Conservation (phyloP, 2,797 vertebrate genomes). For the Botia kubotai region DNA sequence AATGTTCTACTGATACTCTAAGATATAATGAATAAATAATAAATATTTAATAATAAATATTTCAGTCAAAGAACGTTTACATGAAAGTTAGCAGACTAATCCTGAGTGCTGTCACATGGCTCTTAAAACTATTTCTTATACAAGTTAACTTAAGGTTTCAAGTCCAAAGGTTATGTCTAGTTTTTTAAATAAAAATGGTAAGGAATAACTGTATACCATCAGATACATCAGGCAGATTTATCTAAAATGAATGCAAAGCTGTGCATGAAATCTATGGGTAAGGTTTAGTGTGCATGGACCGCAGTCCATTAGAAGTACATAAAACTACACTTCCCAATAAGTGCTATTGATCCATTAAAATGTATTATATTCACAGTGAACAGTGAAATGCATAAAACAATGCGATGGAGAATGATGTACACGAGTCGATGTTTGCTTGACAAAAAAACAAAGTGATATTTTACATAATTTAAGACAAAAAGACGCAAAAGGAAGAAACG, state of each 20-base stretch:
- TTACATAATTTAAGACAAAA: background rate
- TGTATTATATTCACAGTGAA: background rate
- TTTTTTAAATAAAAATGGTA: background rate
- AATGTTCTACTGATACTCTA: background rate
- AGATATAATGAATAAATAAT: background rate
- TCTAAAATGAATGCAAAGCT: too few relatives aligned
- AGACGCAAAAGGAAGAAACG: background rate
- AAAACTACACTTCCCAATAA: background rate
- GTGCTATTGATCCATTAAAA: conserved; percentile 2
- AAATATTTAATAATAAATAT: background rate
- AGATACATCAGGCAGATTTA: too few relatives aligned
- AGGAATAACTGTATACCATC: background rate
- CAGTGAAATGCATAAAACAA: background rate
- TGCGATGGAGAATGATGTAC: background rate
- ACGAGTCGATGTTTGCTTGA: background rate
- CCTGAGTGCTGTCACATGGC: conserved; percentile 66
- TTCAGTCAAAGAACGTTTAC: background rate
- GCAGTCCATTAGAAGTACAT: conserved; percentile 4
- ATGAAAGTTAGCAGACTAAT: conserved; percentile 20
- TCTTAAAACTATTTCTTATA: background rate
- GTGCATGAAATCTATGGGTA: background rate
- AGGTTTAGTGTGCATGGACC: background rate
- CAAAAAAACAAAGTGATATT: conserved; percentile 7
- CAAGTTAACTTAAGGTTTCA: too few relatives aligned
- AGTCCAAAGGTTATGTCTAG: too few relatives aligned